Evolutionary conservation across 2,113 vertebrate species (phyloP).

Genomic region (Mionectes macconnelli): DNA sequence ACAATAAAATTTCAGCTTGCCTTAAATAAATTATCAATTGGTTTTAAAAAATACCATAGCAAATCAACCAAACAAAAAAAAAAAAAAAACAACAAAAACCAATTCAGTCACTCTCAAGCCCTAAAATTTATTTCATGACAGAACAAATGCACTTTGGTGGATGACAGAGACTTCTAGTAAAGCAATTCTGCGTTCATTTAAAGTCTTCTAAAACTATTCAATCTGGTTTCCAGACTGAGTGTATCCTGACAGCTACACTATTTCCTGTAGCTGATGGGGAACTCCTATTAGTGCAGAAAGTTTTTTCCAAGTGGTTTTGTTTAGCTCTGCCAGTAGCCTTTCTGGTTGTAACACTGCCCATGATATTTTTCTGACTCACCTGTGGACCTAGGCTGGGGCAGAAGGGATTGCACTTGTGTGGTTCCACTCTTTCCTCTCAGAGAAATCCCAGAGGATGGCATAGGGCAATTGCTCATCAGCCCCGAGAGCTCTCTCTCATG

Average conservation of each 20-base stretch:
- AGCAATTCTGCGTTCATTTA: background rate
- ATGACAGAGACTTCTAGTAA: background rate
- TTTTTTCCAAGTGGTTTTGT: background rate
- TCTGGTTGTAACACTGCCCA: background rate
- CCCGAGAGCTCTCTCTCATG: conserved; percentile 63
- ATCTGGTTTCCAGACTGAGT: background rate
- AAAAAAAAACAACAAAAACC: background rate
- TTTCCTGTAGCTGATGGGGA: background rate
- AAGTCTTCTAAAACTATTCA: background rate
- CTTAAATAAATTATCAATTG: background rate
- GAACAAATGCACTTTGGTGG: background rate
- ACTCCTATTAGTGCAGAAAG: background rate
- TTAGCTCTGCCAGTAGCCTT: conserved; percentile 52
- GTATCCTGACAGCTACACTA: background rate
- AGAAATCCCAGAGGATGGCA: conserved; percentile 70
- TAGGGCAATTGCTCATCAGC: conserved; percentile 69
- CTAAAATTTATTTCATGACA: background rate
- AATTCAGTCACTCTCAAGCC: background rate
- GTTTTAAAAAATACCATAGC: background rate
- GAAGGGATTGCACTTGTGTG: conserved; percentile 69
- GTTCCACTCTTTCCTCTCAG: conserved; percentile 71
- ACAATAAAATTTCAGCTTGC: background rate
- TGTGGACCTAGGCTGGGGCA: conserved; percentile 72
- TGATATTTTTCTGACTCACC: conserved; percentile 69
- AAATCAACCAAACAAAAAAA: background rate